Percentiles rank a stretch among this genome's conserved stretches.
Conservation (phyloP, 1,140 invertebrate species). For the Drosophila nasuta region DNA sequence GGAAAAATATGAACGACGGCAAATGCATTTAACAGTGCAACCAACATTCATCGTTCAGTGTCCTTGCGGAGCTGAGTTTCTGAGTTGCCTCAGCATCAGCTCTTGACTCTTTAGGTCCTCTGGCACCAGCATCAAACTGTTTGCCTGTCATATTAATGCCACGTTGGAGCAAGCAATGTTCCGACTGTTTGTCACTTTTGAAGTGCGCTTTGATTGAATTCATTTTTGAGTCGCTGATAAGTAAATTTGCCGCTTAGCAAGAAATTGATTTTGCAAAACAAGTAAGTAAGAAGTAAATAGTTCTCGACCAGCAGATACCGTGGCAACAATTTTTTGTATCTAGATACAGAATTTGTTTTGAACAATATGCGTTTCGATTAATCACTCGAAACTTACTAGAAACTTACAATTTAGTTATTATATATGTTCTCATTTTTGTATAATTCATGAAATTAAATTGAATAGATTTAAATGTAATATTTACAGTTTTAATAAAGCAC, state of each 20-base stretch:
- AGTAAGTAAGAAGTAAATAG: not conserved
- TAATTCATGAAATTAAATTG: no score
- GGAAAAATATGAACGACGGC: slow-evolving; percentile 40
- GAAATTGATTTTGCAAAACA: slow-evolving; percentile 43
- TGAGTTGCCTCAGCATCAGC: not conserved
- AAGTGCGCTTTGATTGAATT: slow-evolving; percentile 41
- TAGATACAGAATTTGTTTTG: not conserved
- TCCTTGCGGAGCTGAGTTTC: not conserved
- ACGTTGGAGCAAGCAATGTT: not conserved
- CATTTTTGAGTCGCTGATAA: slow-evolving; percentile 41
- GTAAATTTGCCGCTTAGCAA: slow-evolving; percentile 45
- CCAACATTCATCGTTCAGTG: slow-evolving; percentile 10
- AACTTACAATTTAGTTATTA: no score
- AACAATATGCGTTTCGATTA: no score
- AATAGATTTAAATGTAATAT: no score
- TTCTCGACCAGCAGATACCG: not conserved
- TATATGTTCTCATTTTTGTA: no score
- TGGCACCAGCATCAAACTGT: slow-evolving; percentile 10
- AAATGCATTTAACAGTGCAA: slow-evolving; percentile 39
- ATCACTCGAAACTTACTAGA: no score
- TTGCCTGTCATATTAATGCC: slow-evolving; percentile 34
- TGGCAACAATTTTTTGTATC: not conserved
- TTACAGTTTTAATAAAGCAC: no score
- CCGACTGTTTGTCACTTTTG: slow-evolving; percentile 24
- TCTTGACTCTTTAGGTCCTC: slow-evolving; percentile 7